Conservation (phyloP, 2,113 vertebrate genomes). For the Cyanocitta stelleri region DNA sequence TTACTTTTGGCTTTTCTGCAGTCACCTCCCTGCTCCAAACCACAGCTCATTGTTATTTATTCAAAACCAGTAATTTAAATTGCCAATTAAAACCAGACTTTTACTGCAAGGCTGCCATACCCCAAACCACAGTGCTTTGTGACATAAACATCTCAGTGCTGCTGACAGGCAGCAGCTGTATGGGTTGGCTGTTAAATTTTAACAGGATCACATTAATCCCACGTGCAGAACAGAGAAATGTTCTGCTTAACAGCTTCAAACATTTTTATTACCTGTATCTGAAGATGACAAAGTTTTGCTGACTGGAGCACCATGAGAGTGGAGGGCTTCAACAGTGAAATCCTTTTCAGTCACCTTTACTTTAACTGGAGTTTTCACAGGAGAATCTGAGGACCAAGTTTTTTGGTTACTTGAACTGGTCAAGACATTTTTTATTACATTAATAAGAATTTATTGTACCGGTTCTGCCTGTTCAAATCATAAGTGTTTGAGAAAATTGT, state of each 20-base stretch:
- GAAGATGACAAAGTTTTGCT: slow-evolving; percentile 94
- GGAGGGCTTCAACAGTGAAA: slow-evolving; percentile 77
- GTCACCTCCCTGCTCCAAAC: not conserved
- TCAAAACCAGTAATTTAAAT: not conserved
- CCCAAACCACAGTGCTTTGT: not conserved
- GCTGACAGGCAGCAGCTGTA: not conserved
- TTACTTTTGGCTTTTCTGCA: not conserved
- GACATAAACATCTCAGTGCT: not conserved
- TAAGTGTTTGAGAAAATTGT: not conserved
- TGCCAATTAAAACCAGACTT: not conserved
- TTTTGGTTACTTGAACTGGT: not conserved
- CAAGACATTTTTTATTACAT: not conserved
- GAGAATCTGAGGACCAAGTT: slow-evolving; percentile 73
- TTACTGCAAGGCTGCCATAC: not conserved
- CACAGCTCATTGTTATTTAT: not conserved
- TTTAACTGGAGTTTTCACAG: slow-evolving; percentile 75
- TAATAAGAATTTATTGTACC: not conserved
- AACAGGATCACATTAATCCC: not conserved
- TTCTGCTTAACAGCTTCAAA: not conserved
- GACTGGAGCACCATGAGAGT: slow-evolving; percentile 75
- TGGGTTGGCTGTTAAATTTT: not conserved
- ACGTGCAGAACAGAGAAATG: not conserved
- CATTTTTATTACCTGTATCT: slow-evolving; percentile 79
- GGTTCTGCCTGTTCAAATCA: not conserved
- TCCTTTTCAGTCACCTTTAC: slow-evolving; percentile 83